Conservation (phyloP, 2,113 vertebrate species). For the Tragelaphus scriptus region DNA sequence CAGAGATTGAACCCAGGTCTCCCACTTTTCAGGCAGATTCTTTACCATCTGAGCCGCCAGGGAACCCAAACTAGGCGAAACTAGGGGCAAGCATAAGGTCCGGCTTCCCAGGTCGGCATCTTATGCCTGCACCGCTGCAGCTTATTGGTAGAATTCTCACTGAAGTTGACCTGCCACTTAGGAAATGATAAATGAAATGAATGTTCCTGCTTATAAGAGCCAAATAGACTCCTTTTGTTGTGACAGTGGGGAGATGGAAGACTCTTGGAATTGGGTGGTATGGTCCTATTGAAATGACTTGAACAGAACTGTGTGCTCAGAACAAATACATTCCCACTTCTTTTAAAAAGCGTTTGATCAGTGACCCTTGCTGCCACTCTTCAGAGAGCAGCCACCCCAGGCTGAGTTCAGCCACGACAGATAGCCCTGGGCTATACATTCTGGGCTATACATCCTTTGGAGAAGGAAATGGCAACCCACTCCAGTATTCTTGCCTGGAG, state of each 20-base stretch:
- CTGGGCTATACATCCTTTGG: neutral
- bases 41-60: neutral
- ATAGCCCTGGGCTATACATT: neutral
- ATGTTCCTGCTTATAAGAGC: neutral
- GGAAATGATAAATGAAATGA: neutral
- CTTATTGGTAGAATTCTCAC: neutral
- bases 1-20: neutral
- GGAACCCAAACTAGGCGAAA: neutral
- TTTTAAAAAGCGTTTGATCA: neutral
- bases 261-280: neutral
- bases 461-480: too few species aligned
- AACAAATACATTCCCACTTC: neutral
- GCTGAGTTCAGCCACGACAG: neutral
- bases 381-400: neutral
- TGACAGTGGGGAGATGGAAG: neutral
- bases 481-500: too few species aligned
- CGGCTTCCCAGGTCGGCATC: neutral
- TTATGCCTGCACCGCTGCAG: rapidly evolving
- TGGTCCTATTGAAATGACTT: neutral
- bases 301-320: neutral
- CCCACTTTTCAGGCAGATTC: neutral
- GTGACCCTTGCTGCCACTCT: neutral
- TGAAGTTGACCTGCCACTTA: neutral
- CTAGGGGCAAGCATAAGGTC: neutral
- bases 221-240: neutral